Evolutionary conservation across 2,888 invertebrate genomes (phyloP).

Genomic region (Odontocolon sp.): DNA sequence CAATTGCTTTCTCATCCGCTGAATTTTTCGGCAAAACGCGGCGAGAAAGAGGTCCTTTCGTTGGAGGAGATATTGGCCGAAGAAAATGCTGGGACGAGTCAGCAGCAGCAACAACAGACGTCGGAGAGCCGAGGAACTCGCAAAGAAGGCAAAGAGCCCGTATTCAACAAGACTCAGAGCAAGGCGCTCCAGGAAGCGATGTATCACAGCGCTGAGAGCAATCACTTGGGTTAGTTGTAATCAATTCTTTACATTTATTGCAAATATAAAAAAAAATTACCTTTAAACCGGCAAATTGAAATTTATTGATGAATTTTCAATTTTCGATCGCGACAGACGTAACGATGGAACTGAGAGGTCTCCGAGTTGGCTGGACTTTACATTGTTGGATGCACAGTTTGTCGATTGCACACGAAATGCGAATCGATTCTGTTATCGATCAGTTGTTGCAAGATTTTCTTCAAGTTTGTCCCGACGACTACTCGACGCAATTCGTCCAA

Average conservation of each 20-base stretch:
- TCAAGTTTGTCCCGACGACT: conserved; percentile 94
- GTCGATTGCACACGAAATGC: conserved; percentile 92
- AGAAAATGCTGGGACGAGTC: conserved; percentile 82
- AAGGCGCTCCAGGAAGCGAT: conserved; percentile 95
- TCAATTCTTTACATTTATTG: conserved; percentile 5
- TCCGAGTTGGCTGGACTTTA: conserved; percentile 95
- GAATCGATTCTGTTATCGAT: conserved; percentile 92
- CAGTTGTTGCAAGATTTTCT: conserved; percentile 94
- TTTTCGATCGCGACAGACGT: conserved; percentile 84
- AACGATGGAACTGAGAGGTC: conserved; percentile 91
- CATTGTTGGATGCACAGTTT: conserved; percentile 96
- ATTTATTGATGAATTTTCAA: too few relatives aligned
- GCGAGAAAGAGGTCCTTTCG: conserved; percentile 88
- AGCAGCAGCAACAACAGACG: conserved; percentile 70
- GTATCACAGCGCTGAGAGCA: conserved; percentile 96
- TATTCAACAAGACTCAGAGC: conserved; percentile 90
- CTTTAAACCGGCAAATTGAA: conserved; percentile 14
- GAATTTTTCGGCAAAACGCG: conserved; percentile 82
- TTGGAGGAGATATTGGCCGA: conserved; percentile 95
- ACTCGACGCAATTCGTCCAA: conserved; percentile 93
- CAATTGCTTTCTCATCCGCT: conserved; percentile 89
- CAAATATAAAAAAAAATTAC: not conserved
- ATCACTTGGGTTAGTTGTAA: conserved; percentile 86
- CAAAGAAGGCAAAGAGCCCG: conserved; percentile 77
- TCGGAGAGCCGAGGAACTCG: conserved; percentile 77